phyloP scores from a whole-genome alignment of 2,113 vertebrate genomes.

The Menidia beryllina region DNA sequence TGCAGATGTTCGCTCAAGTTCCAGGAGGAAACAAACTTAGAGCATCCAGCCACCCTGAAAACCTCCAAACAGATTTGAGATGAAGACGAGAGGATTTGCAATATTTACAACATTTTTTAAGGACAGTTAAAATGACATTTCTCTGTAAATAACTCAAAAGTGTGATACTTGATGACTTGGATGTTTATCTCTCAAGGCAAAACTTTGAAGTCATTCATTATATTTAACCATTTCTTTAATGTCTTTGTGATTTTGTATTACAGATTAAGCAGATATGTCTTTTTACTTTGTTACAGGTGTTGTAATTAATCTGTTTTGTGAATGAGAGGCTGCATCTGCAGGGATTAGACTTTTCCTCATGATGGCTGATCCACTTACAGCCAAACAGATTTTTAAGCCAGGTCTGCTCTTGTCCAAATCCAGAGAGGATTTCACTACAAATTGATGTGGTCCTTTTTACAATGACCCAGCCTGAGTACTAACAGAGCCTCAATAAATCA shows the following conservation, averaged over 20 bases:
- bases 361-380: conserved; percentile 52
- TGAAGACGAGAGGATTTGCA: background rate
- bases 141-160: conserved; percentile 7
- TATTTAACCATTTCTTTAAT: no score
- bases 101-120: conserved; percentile 1
- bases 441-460: conserved; percentile 71
- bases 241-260: background rate
- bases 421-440: conserved; percentile 70
- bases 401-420: conserved; percentile 46
- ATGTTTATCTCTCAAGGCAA: background rate
- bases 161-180: background rate
- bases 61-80: conserved; percentile 25
- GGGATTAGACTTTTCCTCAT: conserved; percentile 44
- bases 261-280: no score
- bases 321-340: conserved; percentile 45
- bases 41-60: conserved; percentile 45
- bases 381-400: conserved; percentile 50
- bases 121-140: conserved; percentile 20
- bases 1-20: conserved; percentile 36
- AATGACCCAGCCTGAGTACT: conserved; percentile 60
- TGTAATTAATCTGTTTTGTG: conserved; percentile 17
- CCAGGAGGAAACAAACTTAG: conserved; percentile 34
- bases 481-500: conserved; percentile 75
- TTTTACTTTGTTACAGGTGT: background rate
- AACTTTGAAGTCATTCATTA: background rate